Conservation (phyloP, 2,888 invertebrate species). For the Hydroisotoma schaefferi region DNA sequence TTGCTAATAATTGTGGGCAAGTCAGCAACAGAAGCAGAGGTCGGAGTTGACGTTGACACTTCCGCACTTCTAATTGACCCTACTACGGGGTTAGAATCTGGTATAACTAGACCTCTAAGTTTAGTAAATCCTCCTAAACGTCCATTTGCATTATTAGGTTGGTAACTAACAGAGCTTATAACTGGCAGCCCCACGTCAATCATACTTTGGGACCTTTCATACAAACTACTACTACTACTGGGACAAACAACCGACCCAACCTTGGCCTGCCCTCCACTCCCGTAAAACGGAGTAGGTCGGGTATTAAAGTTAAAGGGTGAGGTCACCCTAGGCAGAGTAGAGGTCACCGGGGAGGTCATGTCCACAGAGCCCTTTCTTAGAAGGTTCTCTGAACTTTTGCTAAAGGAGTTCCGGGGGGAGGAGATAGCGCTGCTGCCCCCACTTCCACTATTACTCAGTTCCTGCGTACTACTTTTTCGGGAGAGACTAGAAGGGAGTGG, state of each 20-base stretch:
- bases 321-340: background rate
- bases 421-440: constrained; percentile 17
- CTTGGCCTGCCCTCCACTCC: constrained; percentile 14
- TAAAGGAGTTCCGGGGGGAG: constrained; percentile 21
- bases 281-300: constrained; percentile 34
- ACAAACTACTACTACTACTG: constrained; percentile 45
- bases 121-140: constrained; percentile 77
- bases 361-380: constrained; percentile 10
- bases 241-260: constrained; percentile 2
- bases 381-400: constrained; percentile 28
- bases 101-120: constrained; percentile 81
- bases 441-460: too few relatives aligned
- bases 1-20: constrained; percentile 79
- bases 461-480: constrained; percentile 23
- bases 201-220: constrained; percentile 57
- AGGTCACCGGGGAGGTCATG: background rate
- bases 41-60: constrained; percentile 51
- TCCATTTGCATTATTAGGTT: constrained; percentile 54
- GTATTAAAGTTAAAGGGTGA: constrained; percentile 16
- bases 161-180: background rate
- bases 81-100: constrained; percentile 66
- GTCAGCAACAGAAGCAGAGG: constrained; percentile 63
- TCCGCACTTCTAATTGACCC: constrained; percentile 6
- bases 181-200: constrained; percentile 52
- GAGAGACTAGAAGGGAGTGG: constrained; percentile 27